Evolutionary conservation across 1,140 invertebrate species (phyloP).

Genomic region (Notospermus geniculatus): DNA sequence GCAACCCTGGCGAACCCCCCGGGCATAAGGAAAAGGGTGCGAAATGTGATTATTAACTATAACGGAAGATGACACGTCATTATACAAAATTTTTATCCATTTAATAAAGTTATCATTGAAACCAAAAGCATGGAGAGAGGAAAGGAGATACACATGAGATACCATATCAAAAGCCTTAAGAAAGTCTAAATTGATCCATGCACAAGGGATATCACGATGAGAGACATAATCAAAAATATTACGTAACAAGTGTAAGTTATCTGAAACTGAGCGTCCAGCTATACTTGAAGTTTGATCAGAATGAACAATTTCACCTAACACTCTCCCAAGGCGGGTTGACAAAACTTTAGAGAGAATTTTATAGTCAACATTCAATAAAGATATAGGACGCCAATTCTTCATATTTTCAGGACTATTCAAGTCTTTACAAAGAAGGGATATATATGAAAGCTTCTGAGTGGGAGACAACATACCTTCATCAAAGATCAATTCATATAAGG

Average conservation of each 20-base stretch:
- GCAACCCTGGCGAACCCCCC: constrained; percentile 53
- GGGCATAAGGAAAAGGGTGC: constrained; percentile 31
- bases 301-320: constrained; percentile 22
- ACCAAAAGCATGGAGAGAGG: constrained; percentile 21
- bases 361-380: constrained; percentile 31
- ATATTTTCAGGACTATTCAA: constrained; percentile 14
- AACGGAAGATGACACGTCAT: constrained; percentile 23
- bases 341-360: constrained; percentile 31
- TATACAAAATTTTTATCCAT: constrained; percentile 31
- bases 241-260: constrained; percentile 29
- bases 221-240: constrained; percentile 30
- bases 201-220: constrained; percentile 20
- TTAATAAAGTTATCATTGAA: constrained; percentile 27
- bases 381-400: constrained; percentile 30
- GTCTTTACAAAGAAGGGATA: constrained; percentile 30
- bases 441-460: constrained; percentile 25
- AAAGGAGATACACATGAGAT: constrained; percentile 26
- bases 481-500: constrained; percentile 22
- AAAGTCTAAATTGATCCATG: constrained; percentile 28
- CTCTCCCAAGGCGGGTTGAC: constrained; percentile 16
- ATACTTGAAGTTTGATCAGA: constrained; percentile 32
- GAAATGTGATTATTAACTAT: constrained; percentile 34
- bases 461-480: constrained; percentile 15
- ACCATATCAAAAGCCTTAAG: constrained; percentile 32
- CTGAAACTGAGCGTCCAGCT: constrained; percentile 25